A percentile compares a stretch with the other conserved stretches of the same genome.
Conservation (phyloP, 1,140 invertebrate species). For the Linepithema humile region DNA sequence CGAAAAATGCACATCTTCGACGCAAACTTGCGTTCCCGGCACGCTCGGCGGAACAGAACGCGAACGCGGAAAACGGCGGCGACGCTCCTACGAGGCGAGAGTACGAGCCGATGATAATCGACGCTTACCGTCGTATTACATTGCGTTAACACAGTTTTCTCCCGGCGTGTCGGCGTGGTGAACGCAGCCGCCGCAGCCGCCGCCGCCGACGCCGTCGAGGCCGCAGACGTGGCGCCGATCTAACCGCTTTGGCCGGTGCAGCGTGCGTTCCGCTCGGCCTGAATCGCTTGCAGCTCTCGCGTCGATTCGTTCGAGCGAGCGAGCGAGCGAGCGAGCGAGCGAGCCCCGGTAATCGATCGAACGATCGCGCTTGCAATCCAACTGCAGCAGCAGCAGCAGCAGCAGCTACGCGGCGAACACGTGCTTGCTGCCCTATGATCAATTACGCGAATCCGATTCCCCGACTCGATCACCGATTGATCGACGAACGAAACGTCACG, state of each 20-base stretch:
- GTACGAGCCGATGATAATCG: conserved; percentile 35
- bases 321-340: conserved; percentile 7
- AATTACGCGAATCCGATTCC: conserved; percentile 50
- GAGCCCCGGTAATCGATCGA: conserved; percentile 22
- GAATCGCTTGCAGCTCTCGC: conserved; percentile 50
- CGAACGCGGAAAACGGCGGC: conserved; percentile 51
- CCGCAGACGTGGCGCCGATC: conserved; percentile 71
- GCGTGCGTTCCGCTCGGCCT: conserved; percentile 67
- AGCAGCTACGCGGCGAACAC: conserved; percentile 33
- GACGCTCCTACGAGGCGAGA: conserved; percentile 20
- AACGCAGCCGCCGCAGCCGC: conserved; percentile 58
- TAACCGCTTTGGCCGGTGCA: conserved; percentile 60
- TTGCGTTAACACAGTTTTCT: conserved; percentile 70
- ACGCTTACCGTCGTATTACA: conserved; percentile 54
- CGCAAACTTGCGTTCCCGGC: not conserved
- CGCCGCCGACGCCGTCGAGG: conserved; percentile 58
- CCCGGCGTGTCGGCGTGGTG: conserved; percentile 57
- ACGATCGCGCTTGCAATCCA: conserved; percentile 31
- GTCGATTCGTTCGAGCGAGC: conserved; percentile 25
- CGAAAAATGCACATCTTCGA: not conserved
- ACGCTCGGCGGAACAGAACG: conserved; percentile 32
- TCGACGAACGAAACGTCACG: conserved; percentile 38
- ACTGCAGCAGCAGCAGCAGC: conserved; percentile 9
- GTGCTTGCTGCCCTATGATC: conserved; percentile 27
- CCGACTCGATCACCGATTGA: conserved; percentile 26